phyloP scores from a whole-genome alignment of 1,140 invertebrate species.

The Danaus plexippus region DNA sequence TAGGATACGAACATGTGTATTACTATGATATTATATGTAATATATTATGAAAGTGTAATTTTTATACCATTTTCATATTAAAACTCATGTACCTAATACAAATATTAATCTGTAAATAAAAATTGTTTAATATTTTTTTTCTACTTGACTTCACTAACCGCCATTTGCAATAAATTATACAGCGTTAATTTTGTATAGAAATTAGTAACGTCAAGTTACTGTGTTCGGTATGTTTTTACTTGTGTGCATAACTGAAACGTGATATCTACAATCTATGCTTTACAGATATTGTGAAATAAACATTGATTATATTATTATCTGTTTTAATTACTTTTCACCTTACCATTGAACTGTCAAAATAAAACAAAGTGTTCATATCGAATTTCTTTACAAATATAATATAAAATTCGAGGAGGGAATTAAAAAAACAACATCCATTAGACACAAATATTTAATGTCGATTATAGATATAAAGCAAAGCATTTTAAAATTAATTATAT shows the following conservation, averaged over 20 bases:
- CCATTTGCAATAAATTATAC: conserved; percentile 59
- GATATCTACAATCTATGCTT: conserved; percentile 72
- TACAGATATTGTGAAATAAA: conserved; percentile 70
- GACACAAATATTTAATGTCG: too few species aligned
- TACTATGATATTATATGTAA: conserved; percentile 61
- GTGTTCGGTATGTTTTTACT: conserved; percentile 64
- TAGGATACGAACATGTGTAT: conserved; percentile 66
- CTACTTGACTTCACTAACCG: conserved; percentile 66
- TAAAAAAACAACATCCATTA: too few species aligned
- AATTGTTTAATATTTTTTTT: conserved; percentile 69
- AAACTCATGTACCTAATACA: conserved; percentile 70
- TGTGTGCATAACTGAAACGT: conserved; percentile 70
- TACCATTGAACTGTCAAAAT: too few species aligned
- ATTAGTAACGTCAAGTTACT: conserved; percentile 49
- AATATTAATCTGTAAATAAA: conserved; percentile 66
- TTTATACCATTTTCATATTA: conserved; percentile 71
- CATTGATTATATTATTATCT: conserved; percentile 53
- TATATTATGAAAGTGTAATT: conserved; percentile 68
- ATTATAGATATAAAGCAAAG: too few species aligned
- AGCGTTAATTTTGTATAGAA: conserved; percentile 67
- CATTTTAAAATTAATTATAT: too few species aligned
- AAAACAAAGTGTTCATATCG: background rate
- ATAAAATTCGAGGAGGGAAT: too few species aligned
- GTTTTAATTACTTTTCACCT: conserved; percentile 15
- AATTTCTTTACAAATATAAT: conserved; percentile 8